These are phyloP conservation scores for Pseudois nayaur DNA, from an alignment of 2,113 vertebrate genomes.

Conservation along the genomic window DNA sequence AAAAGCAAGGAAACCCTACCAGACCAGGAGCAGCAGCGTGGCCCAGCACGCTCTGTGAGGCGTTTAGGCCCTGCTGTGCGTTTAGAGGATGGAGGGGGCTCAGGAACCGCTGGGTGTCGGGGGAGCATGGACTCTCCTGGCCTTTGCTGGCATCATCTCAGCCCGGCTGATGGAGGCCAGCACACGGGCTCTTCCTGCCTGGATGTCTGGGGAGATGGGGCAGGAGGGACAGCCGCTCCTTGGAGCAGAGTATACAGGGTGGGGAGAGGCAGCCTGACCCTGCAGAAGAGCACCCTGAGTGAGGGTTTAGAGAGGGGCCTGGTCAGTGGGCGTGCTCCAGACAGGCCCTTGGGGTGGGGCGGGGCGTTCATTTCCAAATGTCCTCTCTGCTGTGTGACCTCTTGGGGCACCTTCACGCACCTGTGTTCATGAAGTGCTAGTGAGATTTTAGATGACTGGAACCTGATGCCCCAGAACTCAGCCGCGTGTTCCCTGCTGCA, in stretches of 20 bases:
- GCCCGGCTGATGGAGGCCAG: not conserved
- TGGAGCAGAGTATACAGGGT: not conserved
- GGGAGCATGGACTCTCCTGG: not conserved
- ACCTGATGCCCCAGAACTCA: not conserved
- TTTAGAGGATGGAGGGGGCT: not conserved
- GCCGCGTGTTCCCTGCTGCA: not conserved
- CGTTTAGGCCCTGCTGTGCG: not conserved
- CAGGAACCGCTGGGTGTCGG: not conserved
- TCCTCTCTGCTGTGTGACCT: not conserved
- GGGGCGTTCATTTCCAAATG: not conserved
- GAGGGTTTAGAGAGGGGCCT: not conserved
- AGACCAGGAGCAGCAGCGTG: not conserved
- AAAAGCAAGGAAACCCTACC: not conserved
- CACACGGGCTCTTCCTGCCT: not conserved
- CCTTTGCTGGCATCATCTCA: not conserved
- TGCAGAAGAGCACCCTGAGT: not conserved
- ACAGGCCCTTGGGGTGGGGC: not conserved
- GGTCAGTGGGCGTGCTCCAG: not conserved
- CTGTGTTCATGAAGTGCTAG: not conserved
- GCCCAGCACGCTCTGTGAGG: not conserved
- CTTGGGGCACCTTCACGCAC: too few relatives aligned
- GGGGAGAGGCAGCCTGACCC: not conserved
- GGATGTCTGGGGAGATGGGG: not conserved
- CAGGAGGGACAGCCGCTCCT: not conserved
- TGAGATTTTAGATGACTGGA: not conserved